Evolutionary conservation across 2,888 invertebrate species (phyloP), one percentile per base, ranked within the genome.

Genomic region (Andrena praecox): DNA sequence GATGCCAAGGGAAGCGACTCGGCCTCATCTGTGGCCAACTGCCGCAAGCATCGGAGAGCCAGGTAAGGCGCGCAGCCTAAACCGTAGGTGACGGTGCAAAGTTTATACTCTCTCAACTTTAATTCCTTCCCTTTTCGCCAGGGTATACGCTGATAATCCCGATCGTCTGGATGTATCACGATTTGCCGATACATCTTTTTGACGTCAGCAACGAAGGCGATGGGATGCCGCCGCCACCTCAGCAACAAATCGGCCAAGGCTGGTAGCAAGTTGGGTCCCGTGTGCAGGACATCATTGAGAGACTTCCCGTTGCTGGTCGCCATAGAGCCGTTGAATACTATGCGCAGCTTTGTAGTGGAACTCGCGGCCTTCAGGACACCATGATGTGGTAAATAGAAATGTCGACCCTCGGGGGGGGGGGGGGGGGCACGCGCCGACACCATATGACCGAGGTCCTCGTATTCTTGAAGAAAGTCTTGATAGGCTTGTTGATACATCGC

Each of bases 131-230:
- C 24, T 2, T 6, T 8, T 20, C 24, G 20, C 93, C 93, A 94
- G 4, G 94, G 60, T 4, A 94, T 93, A 8, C 90, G 73, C 62
- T 93, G 93, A 16, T 90, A 86, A 12, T 89, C 56, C n/a, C 88
- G 67, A 64, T 93, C 86, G 0, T 48, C 59, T 0, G 12, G 56
- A 1, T 64, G 56, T 0, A 74, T 33, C 0, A 42, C 1, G 6
- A 74, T 66, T 27, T 74, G 64, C 12, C 66, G 27, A n/a, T 64
- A 74, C 66, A 59, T 74, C 27, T 66, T 64, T 12, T 56, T 29
- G 1, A 73, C 42, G 31, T 35, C 35, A 12, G 35, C 12, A 3
- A 35, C 35, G 12, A 35, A 35, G 0, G 35, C 35, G 12, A 35
- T 35, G 35, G 35, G 12, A 10, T 35, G 35, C 0, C 35, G 35